Percentiles rank a stretch among this genome's conserved stretches.
Conservation (phyloP, 2,797 vertebrate species). For the Hippocampus kuda region DNA sequence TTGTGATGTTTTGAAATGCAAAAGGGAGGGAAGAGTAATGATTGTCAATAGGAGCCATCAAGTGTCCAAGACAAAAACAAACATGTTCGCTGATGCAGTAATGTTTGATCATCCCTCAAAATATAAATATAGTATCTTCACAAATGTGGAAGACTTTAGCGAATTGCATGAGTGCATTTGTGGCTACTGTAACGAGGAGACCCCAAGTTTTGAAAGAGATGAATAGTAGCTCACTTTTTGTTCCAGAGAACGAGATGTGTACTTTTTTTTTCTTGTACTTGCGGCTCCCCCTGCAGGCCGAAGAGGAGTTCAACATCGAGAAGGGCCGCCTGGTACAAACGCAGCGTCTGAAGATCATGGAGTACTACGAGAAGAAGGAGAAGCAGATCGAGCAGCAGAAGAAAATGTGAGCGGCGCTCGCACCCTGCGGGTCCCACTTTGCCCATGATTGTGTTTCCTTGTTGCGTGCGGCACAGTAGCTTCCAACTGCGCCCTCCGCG, state of each 20-base stretch:
- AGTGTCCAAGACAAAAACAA: too few species aligned
- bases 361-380: slow-evolving; percentile 98
- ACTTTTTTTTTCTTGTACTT: background rate
- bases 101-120: too few species aligned
- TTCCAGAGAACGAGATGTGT: too few species aligned
- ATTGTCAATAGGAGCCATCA: too few species aligned
- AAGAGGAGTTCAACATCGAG: slow-evolving; percentile 99
- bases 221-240: too few species aligned
- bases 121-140: too few species aligned
- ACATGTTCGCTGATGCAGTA: too few species aligned
- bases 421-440: slow-evolving; percentile 14
- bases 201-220: too few species aligned
- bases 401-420: slow-evolving; percentile 78
- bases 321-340: slow-evolving; percentile 97
- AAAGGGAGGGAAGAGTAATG: background rate
- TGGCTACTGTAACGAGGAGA: too few species aligned
- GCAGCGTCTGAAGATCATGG: slow-evolving; percentile 98
- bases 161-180: too few species aligned
- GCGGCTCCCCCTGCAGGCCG: slow-evolving; percentile 73
- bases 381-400: slow-evolving; percentile 99
- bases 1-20: too few species aligned
- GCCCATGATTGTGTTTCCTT: slow-evolving; percentile 32
- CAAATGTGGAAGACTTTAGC: too few species aligned
- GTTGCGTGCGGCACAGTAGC: slow-evolving; percentile 9
- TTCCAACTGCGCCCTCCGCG: slow-evolving; percentile 1